Conservation (phyloP, 2,113 vertebrate species). For the Nycticryphes semicollaris region DNA sequence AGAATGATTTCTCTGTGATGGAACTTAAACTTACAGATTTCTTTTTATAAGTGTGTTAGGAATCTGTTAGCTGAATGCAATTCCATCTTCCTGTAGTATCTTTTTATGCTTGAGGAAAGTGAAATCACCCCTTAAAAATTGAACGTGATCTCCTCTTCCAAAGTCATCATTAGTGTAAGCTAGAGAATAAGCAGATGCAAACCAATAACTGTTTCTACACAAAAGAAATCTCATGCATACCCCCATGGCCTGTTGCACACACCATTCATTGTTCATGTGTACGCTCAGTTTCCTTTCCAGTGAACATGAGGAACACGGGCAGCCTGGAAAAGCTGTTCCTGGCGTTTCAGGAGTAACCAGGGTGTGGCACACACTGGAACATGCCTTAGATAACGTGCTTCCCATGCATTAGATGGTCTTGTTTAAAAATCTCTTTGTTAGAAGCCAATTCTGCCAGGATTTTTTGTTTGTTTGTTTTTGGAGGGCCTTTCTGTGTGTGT, state of each 20-base stretch:
- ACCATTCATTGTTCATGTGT: fast-evolving
- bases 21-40: not conserved
- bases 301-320: not conserved
- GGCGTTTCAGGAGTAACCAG: not conserved
- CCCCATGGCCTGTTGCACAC: not conserved
- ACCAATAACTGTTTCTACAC: not conserved
- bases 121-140: not conserved
- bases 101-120: not conserved
- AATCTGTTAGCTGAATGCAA: not conserved
- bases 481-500: not conserved
- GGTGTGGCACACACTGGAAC: not conserved
- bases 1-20: not conserved
- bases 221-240: fast-evolving
- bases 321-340: not conserved
- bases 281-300: not conserved
- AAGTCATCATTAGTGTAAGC: not conserved
- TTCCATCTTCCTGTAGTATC: not conserved
- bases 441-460: not conserved
- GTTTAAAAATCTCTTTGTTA: not conserved
- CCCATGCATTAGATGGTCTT: not conserved
- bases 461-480: not conserved
- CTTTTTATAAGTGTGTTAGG: not conserved
- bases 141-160: not conserved
- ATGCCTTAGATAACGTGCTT: not conserved
- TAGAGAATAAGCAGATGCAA: not conserved